Percentiles rank a stretch among this genome's conserved stretches.
Evolutionary conservation across 2,888 invertebrate species (phyloP).

Genomic region (Gryllus longicercus): DNA sequence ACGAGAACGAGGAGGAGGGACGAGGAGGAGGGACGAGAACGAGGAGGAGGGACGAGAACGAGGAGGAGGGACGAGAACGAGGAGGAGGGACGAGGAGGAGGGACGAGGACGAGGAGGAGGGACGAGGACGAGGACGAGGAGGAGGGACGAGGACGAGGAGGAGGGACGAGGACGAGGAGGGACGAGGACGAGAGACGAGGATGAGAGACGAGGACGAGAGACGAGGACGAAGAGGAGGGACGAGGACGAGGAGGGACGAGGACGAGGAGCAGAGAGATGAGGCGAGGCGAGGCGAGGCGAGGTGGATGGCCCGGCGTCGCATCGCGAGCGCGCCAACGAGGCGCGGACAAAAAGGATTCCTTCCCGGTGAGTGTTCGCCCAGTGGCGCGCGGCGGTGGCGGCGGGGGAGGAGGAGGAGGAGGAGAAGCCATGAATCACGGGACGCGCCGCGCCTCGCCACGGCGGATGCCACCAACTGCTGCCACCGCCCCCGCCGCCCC

Average conservation of each 20-base stretch:
- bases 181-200: not conserved
- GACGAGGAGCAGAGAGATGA: not conserved
- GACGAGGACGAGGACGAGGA: not conserved
- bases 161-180: not conserved
- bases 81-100: not conserved
- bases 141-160: no score
- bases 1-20: no score
- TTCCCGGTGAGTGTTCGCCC: not conserved
- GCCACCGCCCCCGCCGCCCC: not conserved
- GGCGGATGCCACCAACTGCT: not conserved
- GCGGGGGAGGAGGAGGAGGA: not conserved
- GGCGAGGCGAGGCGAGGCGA: not conserved
- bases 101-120: not conserved
- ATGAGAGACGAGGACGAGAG: no score
- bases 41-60: no score
- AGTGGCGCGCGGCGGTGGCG: not conserved
- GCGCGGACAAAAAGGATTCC: slow-evolving; percentile 6
- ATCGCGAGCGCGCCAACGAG: slow-evolving; percentile 5
- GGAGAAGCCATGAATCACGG: not conserved
- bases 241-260: not conserved
- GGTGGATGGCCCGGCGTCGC: not conserved
- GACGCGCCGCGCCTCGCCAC: not conserved
- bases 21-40: no score
- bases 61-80: not conserved
- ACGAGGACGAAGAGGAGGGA: not conserved